Evolutionary conservation across 2,797 vertebrate species (phyloP).

Genomic region (Rhinogobio ventralis): DNA sequence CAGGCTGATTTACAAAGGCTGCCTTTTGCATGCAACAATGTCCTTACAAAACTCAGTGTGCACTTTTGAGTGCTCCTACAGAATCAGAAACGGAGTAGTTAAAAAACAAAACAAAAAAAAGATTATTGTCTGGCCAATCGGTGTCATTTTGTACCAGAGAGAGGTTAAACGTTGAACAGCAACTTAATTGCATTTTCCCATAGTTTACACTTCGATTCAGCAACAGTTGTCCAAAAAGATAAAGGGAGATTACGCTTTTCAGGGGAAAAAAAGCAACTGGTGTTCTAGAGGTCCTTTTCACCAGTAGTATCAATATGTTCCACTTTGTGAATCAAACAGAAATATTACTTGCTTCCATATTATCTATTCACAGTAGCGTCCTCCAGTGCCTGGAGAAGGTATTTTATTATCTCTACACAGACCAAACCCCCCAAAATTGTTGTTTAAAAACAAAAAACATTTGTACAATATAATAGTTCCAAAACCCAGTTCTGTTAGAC

Average conservation of each 20-base stretch:
- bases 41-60: constrained; percentile 34
- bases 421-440: too few relatives aligned
- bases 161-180: constrained; percentile 7
- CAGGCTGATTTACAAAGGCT: constrained; percentile 51
- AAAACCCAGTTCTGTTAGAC: constrained; percentile 24
- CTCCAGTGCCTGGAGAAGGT: not conserved
- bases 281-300: constrained; percentile 15
- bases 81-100: constrained; percentile 26
- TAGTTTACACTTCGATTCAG: not conserved
- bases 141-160: not conserved
- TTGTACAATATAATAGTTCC: constrained; percentile 9
- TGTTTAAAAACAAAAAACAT: not conserved
- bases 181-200: constrained; percentile 31
- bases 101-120: not conserved
- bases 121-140: not conserved
- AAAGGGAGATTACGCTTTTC: constrained; percentile 16
- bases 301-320: constrained; percentile 21
- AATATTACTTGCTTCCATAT: constrained; percentile 12
- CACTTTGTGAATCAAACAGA: constrained; percentile 18
- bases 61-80: constrained; percentile 37
- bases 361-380: constrained; percentile 29
- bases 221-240: constrained; percentile 14
- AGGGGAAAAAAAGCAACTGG: not conserved
- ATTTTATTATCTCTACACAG: not conserved
- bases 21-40: constrained; percentile 63